phyloP scores from a whole-genome alignment of 2,113 vertebrate genomes.

The Camarhynchus parvulus region DNA sequence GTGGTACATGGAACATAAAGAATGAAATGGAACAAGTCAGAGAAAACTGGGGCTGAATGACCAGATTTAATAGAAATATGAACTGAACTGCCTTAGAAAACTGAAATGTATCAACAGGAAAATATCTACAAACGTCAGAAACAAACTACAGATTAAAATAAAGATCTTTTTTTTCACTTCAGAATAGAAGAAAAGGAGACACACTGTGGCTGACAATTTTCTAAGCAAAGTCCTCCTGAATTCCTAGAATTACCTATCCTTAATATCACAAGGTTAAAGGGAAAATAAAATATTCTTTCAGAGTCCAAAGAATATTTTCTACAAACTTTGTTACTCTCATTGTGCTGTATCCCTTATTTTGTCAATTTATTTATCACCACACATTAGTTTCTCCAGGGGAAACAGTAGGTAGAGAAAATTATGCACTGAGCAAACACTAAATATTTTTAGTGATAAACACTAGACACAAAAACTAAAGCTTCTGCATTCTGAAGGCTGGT shows the following conservation, averaged over 20 bases:
- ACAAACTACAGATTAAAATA: neutral
- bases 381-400: neutral
- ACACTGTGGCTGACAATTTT: neutral
- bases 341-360: neutral
- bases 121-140: neutral
- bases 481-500: neutral
- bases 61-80: neutral
- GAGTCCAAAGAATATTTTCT: neutral
- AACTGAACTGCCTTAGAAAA: neutral
- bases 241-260: neutral
- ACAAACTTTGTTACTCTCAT: neutral
- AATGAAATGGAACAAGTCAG: neutral
- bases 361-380: neutral
- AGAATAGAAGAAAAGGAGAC: neutral
- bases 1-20: neutral
- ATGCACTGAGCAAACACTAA: neutral
- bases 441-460: neutral
- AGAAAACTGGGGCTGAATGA: neutral
- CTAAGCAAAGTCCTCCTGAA: neutral
- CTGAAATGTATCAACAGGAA: neutral
- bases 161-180: neutral
- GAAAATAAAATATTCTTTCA: neutral
- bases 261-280: neutral
- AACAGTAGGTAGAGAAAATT: neutral
- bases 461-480: neutral